A percentile compares a stretch with the other conserved stretches of the same genome.
Evolutionary conservation across 2,888 invertebrate species (phyloP).

Genomic region (Agrypnus murinus): DNA sequence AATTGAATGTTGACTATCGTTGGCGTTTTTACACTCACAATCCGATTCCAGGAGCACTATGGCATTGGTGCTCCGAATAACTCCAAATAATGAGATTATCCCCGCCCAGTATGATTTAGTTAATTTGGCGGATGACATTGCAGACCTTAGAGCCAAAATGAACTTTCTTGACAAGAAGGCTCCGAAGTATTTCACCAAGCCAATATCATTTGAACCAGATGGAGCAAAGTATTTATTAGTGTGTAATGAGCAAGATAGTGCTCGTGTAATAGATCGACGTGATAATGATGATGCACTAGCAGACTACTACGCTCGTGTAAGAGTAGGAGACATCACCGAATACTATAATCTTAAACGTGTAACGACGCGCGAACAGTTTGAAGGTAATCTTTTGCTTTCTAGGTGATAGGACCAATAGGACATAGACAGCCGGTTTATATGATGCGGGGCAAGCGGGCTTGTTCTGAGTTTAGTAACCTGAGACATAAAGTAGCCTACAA

Average conservation of each 20-base stretch:
- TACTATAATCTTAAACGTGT: not conserved
- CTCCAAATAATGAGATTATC: no score
- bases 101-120: not conserved
- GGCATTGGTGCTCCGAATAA: no score
- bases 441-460: no score
- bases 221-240: not conserved
- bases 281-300: not conserved
- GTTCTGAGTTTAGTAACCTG: no score
- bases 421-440: no score
- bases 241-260: not conserved
- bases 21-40: no score
- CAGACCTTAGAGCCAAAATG: not conserved
- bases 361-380: not conserved
- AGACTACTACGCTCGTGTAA: not conserved
- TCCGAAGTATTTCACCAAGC: slow-evolving; percentile 1
- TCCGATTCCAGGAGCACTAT: no score
- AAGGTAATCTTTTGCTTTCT: not conserved
- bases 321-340: not conserved
- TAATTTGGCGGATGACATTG: not conserved
- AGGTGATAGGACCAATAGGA: no score
- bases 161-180: not conserved
- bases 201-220: not conserved
- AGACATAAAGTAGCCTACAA: no score
- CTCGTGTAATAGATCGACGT: not conserved
- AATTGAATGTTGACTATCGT: no score